Base-by-base conservation (phyloP, 1,140 invertebrate species). In the Trachelipus rathkii region DNA sequence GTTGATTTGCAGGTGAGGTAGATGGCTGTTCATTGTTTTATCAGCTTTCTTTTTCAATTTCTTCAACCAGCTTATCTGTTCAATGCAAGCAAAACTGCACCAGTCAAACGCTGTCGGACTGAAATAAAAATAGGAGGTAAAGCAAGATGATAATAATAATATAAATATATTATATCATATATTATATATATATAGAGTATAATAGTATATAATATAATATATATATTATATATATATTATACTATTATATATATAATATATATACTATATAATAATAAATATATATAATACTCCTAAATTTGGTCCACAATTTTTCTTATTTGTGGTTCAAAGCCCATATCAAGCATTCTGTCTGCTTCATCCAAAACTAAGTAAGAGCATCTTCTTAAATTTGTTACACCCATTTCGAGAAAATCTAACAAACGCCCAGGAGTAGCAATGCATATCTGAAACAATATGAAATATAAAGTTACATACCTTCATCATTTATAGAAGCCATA, bases 301-400 rank as follows among this genome's bases (percentile, higher is more conserved):
- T 98, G 95, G 83, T 94, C 92, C 79, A 99, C 90, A 83, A 99
- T 98, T 86, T 97, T 97, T 67, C 96, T 89, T 79, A 99, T 98
- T 86, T 99, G 97, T 19, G 97, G 97, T 86, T 99, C 97, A 87
- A 99, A 99, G 82, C 96, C 97, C 97, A 99, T 99, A 86, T 99
- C 96, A 82, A 99, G 89, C 97, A 99, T 99, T 76, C 97, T 89
- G 86, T 99, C 97, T 82, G 97, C 97, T 87, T 99, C 97, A 86
- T 99, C 97, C 69, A 99, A 85, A 9, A 99, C 96, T 73, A 99
- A 87, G 85, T 96, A 98, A 60, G 95, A 96, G 84, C 93, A 95
- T 66, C 95, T 88, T 50, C 89, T 88, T 19, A 98, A 85, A 85
- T 94, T 95, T 0, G 94, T 96, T 46, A 91, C 93, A 6, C 91